Percentiles rank a stretch among this genome's conserved stretches.
These are phyloP conservation scores for Coracias cyanogaster DNA, from an alignment of 2,797 vertebrate genomes.

Conservation along the genomic window DNA sequence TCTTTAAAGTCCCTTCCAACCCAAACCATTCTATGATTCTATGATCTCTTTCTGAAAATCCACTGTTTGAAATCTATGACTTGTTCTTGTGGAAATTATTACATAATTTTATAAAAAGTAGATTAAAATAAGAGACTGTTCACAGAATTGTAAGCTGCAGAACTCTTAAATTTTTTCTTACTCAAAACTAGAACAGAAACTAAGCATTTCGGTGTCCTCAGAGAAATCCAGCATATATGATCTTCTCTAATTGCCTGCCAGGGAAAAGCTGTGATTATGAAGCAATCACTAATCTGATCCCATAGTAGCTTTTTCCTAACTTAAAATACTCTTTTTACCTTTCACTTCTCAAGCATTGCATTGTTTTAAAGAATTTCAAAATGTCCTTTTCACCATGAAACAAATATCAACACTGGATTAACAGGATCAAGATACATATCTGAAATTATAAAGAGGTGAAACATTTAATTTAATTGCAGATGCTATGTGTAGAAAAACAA, in stretches of 20 bases:
- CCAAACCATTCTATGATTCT: no score
- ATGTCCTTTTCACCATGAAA: neutral
- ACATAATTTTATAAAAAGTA: neutral
- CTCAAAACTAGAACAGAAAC: neutral
- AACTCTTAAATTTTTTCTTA: conserved; percentile 2
- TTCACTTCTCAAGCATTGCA: neutral
- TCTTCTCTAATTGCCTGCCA: conserved; percentile 34
- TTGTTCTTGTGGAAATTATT: neutral
- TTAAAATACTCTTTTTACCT: neutral
- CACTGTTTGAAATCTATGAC: neutral
- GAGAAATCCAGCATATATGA: conserved; percentile 34
- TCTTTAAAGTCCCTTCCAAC: no score
- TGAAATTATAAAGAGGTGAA: conserved; percentile 28
- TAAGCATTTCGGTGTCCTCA: neutral
- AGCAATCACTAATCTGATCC: conserved; percentile 7
- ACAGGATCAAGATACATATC: conserved; percentile 10
- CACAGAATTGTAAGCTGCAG: neutral
- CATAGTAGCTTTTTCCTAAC: conserved; percentile 6
- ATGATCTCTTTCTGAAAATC: neutral
- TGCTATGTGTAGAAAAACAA: conserved; percentile 44
- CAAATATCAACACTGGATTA: neutral
- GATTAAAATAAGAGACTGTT: neutral
- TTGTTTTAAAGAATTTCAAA: conserved; percentile 5
- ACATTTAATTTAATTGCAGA: conserved; percentile 48
- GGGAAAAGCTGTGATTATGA: conserved; percentile 38